A percentile compares a stretch with the other conserved stretches of the same genome.
Conservation (phyloP, 2,113 vertebrate species). For the Lucifuga dentata region DNA sequence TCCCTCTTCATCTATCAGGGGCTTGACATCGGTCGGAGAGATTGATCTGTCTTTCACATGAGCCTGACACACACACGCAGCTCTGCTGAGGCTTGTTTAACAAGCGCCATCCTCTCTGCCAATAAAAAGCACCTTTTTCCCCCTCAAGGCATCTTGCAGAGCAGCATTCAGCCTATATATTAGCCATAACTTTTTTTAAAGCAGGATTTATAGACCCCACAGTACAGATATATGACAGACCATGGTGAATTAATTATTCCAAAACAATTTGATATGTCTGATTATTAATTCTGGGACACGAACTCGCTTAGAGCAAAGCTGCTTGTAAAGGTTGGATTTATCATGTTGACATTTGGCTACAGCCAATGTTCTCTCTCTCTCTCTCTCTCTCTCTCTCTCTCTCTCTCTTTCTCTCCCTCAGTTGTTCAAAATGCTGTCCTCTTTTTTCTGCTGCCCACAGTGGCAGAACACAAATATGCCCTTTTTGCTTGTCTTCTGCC, state of each 20-base stretch:
- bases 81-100: slow-evolving; percentile 73
- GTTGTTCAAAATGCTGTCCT: slow-evolving; percentile 66
- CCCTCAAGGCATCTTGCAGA: slow-evolving; percentile 54
- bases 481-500: slow-evolving; percentile 74
- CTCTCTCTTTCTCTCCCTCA: slow-evolving; percentile 34
- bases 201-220: slow-evolving; percentile 79
- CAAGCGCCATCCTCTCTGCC: slow-evolving; percentile 69
- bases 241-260: slow-evolving; percentile 80
- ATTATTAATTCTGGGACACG: slow-evolving; percentile 82
- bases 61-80: slow-evolving; percentile 63
- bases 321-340: slow-evolving; percentile 86
- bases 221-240: slow-evolving; percentile 68
- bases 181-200: slow-evolving; percentile 73
- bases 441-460: slow-evolving; percentile 50
- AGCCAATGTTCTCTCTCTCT: slow-evolving; percentile 50
- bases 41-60: slow-evolving; percentile 69
- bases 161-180: slow-evolving; percentile 59
- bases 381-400: slow-evolving; percentile 15
- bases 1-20: slow-evolving; percentile 59
- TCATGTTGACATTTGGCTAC: slow-evolving; percentile 85
- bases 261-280: slow-evolving; percentile 83
- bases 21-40: slow-evolving; percentile 57
- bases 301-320: slow-evolving; percentile 69
- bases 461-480: slow-evolving; percentile 73
- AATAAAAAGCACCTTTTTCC: slow-evolving; percentile 67